phyloP scores from a whole-genome alignment of 2,113 vertebrate genomes.

The Phalacrocorax brasilianus region DNA sequence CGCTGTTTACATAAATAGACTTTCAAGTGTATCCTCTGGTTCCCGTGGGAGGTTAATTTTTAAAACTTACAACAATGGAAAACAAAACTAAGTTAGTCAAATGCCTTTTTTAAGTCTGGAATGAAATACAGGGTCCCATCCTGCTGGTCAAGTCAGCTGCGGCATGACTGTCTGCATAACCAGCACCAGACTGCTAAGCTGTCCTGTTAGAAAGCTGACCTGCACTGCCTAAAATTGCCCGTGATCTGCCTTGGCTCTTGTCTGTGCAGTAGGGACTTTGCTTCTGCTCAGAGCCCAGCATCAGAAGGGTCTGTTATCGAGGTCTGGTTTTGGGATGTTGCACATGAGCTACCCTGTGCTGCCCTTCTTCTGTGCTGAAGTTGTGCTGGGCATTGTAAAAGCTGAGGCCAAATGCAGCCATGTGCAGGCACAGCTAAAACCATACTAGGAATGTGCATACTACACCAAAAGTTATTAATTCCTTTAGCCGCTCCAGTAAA shows the following conservation, averaged over 20 bases:
- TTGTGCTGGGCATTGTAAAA: not conserved
- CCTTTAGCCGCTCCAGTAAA: not conserved
- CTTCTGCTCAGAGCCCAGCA: not conserved
- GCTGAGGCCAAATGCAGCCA: not conserved
- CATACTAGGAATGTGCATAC: accelerated
- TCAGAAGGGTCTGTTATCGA: accelerated
- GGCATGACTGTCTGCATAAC: not conserved
- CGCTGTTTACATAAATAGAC: not conserved
- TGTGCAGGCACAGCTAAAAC: not conserved
- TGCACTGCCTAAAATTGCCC: not conserved
- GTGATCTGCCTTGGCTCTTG: not conserved
- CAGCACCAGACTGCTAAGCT: not conserved
- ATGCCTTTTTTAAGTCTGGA: not conserved
- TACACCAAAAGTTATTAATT: not conserved
- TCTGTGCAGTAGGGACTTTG: not conserved
- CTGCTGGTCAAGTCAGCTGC: not conserved
- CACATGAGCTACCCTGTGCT: not conserved
- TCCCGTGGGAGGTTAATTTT: conserved; percentile 31
- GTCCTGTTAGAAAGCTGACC: not conserved
- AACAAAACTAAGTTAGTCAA: not conserved
- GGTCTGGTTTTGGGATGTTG: not conserved
- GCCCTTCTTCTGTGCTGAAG: not conserved
- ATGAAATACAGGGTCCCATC: not conserved
- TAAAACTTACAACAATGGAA: not conserved
- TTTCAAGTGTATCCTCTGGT: not conserved